Base-by-base conservation (phyloP, 1,140 invertebrate genomes). In the Drosophila rufa region DNA sequence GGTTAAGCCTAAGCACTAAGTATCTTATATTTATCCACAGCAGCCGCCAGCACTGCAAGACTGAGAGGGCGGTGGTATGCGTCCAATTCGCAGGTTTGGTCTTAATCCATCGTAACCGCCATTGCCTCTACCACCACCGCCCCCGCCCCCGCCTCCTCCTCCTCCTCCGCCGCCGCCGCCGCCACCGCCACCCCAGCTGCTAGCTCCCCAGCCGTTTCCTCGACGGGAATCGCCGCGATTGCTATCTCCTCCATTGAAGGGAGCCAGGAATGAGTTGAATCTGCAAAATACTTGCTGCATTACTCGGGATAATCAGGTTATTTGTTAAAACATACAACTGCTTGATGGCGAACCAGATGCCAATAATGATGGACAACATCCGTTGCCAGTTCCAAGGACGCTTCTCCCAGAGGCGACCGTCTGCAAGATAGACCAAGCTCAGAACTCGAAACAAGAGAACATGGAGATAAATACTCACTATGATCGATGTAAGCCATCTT, bases 341-440 rank as follows among this genome's bases (percentile, higher is more conserved):
- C 43, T 82, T 40, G 12, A 90, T 55, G 19, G 89, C 30, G 19
- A 70, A 80, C 85, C 85, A 90, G 4, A 90, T 50, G 22, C 75
- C 79, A 9, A 90, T 36, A 36, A 90, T 85, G 11, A 90, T 70
- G 50, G 61, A 82, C 19, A 85, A 45, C 17, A 90, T 19, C 5
- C 85, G 79, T 7, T 48, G 61, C 53, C 59, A 53, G 53, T 82
- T 82, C 85, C 85, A 90, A 71, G 85, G 85, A 70, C 85, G 85
- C 46, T 84, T 85, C 30, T 90, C 85, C 70, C 81, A 90, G 1
- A 90, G 61, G 1, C 81, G 79, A 74, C 85, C 85, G 70, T 69
- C 85, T 90, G 9, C 6, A 71, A 80, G 38, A n/a, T 22, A 0
- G 22, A 25, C 11, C n/a, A 55, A 56, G 1, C 7, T 19, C 6